Evolutionary conservation across 1,140 invertebrate species (phyloP), one percentile per base, ranked within the genome.

Genomic region (Trichogramma pretiosum): DNA sequence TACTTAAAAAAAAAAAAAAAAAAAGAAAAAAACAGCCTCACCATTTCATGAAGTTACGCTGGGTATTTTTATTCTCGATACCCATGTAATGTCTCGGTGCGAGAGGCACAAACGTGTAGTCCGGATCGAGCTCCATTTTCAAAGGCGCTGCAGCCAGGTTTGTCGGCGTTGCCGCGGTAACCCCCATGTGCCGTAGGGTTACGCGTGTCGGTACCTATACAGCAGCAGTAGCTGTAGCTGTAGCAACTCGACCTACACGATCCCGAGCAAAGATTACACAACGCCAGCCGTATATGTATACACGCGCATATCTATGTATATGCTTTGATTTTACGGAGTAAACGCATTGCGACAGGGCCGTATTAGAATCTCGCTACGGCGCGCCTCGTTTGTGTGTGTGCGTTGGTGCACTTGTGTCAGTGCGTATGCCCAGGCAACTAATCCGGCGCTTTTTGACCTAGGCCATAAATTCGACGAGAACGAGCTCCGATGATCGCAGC

Each of bases 31-130:
- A 13, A 30, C 5, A 34, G 33, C 14, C 33, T 60, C 58, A 71
- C 70, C 70, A 72, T 64, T 72, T 72, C 18, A 46, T 46, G 19
- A 72, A 49, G 26, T 57, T 64, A n/a, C 65, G 53, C 44, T 57
- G 55, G 3, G 50, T 60, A 23, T 51, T 47, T 50, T 63, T 65
- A 17, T 68, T 53, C 16, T 56, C 51, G 32, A 64, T 57, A 50
- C 49, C 55, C 5, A 48, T 33, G 14, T 63, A 66, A 55, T 59
- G 58, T 26, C 56, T 63, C 7, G 61, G 34, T 19, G 54, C 42
- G 2, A 69, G 46, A 35, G 58, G 55, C 22, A 69, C 28, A 43
- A 72, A 72, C 10, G 69, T 68, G 48, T 61, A 72, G 46, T 56
- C 55, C 3, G 60, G 58, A 45, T 65, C 60, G 3, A 65, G 53